Percentiles rank a stretch among this genome's conserved stretches.
Conservation (phyloP, 1,140 invertebrate genomes). For the Lasaia peninsularis region DNA sequence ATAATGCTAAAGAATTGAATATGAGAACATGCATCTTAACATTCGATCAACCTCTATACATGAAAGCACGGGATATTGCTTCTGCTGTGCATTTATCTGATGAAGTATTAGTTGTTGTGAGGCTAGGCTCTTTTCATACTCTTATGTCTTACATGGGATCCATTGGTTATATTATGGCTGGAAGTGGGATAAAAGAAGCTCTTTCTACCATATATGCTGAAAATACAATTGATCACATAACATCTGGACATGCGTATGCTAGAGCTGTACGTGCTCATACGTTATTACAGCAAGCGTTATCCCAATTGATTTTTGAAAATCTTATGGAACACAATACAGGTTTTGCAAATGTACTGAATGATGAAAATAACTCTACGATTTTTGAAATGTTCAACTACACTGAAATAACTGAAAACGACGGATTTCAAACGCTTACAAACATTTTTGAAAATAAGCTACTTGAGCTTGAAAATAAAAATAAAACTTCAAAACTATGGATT, state of each 20-base stretch:
- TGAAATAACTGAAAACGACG: conserved; percentile 13
- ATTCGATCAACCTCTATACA: conserved; percentile 62
- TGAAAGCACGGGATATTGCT: conserved; percentile 66
- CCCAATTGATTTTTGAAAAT: conserved; percentile 18
- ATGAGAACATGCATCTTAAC: conserved; percentile 41
- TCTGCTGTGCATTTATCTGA: conserved; percentile 39
- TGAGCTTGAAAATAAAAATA: conserved; percentile 9
- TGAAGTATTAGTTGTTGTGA: conserved; percentile 37
- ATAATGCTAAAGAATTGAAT: conserved; percentile 27
- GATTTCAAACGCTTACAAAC: conserved; percentile 14
- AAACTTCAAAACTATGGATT: conserved; percentile 1
- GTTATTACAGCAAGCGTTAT: conserved; percentile 18
- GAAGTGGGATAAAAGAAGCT: conserved; percentile 39
- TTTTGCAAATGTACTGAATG: not conserved
- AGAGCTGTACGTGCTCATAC: conserved; percentile 24
- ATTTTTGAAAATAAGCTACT: conserved; percentile 13
- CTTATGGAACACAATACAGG: conserved; percentile 1
- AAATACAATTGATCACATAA: conserved; percentile 18
- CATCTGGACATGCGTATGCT: conserved; percentile 21
- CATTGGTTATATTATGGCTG: conserved; percentile 61
- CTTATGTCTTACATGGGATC: conserved; percentile 59
- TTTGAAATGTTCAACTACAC: conserved; percentile 15
- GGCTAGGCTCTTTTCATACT: conserved; percentile 56
- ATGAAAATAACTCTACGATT: conserved; percentile 10
- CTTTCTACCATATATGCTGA: conserved; percentile 19